A percentile compares a stretch with the other conserved stretches of the same genome.
These are phyloP conservation scores for Etheostoma cragini DNA, from an alignment of 2,113 vertebrate genomes.

Conservation along the genomic window DNA sequence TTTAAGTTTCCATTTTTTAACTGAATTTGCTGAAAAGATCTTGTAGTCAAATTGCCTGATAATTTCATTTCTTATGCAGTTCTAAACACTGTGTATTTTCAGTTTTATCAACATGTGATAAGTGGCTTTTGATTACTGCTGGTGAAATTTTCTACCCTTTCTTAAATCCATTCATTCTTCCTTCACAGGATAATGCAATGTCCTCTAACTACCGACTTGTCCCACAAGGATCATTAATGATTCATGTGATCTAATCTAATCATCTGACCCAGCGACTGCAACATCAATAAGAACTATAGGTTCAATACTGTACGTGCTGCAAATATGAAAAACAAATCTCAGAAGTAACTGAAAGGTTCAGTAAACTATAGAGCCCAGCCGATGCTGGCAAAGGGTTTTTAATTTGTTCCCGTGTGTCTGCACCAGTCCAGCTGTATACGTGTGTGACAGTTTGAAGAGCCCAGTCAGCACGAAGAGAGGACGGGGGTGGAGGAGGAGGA, in stretches of 20 bases:
- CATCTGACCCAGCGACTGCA: slow-evolving; percentile 25
- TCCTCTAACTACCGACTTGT: background rate
- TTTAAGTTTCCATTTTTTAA: background rate
- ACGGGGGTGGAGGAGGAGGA: slow-evolving; percentile 4
- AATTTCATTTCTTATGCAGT: background rate
- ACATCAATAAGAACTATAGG: slow-evolving; percentile 1
- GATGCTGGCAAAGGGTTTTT: background rate
- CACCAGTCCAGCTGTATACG: slow-evolving; percentile 52
- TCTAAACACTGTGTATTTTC: background rate
- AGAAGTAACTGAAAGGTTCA: background rate
- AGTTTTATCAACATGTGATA: background rate
- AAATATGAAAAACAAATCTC: background rate
- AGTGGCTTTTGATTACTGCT: background rate
- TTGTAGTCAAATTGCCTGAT: background rate
- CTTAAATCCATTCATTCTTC: background rate
- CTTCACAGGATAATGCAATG: background rate
- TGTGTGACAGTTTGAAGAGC: slow-evolving; percentile 49
- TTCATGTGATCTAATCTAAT: slow-evolving; percentile 38
- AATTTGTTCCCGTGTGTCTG: slow-evolving; percentile 1
- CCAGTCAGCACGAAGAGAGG: slow-evolving; percentile 54
- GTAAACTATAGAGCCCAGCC: background rate
- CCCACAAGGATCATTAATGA: slow-evolving; percentile 37
- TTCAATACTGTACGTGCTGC: background rate
- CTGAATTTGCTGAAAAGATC: background rate
- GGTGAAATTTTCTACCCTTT: background rate